phyloP scores from a whole-genome alignment of 2,888 invertebrate species.

The Drosophila bunnanda region DNA sequence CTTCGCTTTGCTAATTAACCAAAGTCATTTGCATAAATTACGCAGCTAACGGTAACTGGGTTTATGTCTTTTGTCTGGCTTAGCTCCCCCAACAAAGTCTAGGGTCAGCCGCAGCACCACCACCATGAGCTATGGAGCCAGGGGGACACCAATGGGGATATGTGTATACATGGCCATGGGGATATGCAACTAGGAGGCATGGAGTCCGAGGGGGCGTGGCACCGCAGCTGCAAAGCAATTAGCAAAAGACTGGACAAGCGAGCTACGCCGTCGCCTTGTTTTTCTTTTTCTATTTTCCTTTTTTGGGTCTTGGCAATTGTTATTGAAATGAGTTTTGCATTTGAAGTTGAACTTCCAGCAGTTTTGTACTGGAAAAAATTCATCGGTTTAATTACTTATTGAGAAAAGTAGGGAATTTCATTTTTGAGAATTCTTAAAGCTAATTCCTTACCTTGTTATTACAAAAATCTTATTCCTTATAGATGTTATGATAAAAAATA shows the following conservation, averaged over 20 bases:
- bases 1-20: slow-evolving; percentile 67
- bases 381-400: neutral
- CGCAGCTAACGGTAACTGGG: slow-evolving; percentile 78
- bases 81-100: slow-evolving; percentile 19
- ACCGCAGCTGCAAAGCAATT: slow-evolving; percentile 72
- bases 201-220: slow-evolving; percentile 58
- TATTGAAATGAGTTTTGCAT: slow-evolving; percentile 66
- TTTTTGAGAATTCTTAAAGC: neutral
- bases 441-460: neutral
- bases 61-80: slow-evolving; percentile 71
- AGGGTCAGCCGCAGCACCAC: neutral
- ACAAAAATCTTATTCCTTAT: no score
- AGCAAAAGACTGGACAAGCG: slow-evolving; percentile 66
- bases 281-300: slow-evolving; percentile 19
- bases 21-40: slow-evolving; percentile 78
- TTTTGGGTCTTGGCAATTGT: slow-evolving; percentile 55
- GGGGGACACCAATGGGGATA: slow-evolving; percentile 8
- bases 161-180: slow-evolving; percentile 3
- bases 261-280: slow-evolving; percentile 16
- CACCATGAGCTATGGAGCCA: slow-evolving; percentile 22
- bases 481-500: neutral
- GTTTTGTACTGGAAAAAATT: slow-evolving; percentile 2
- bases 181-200: slow-evolving; percentile 7
- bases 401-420: neutral
- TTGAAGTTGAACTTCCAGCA: slow-evolving; percentile 70